Percentiles rank a stretch among this genome's conserved stretches.
phyloP scores from a whole-genome alignment of 2,797 vertebrate species.

The Danionella dracula region DNA sequence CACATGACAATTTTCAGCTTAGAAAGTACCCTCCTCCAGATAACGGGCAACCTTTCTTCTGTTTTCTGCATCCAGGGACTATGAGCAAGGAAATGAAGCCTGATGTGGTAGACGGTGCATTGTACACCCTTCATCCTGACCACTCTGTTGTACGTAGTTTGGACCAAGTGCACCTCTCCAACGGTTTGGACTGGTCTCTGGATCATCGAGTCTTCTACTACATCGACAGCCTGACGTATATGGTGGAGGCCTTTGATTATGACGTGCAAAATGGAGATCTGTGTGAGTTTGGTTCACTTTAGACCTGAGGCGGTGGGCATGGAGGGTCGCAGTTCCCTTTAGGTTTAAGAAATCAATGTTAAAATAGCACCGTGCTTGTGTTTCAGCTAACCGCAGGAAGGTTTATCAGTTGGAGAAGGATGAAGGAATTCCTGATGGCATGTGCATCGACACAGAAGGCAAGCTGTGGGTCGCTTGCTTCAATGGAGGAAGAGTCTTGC shows the following conservation, averaged over 20 bases:
- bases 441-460: constrained; percentile 81
- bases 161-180: constrained; percentile 86
- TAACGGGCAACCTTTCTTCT: not conserved
- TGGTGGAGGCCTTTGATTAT: constrained; percentile 87
- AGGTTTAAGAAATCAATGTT: too few species aligned
- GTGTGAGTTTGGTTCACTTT: constrained; percentile 67
- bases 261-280: constrained; percentile 74
- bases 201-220: constrained; percentile 87
- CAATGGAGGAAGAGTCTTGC: constrained; percentile 80
- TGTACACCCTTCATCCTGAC: constrained; percentile 76
- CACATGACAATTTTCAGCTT: too few species aligned
- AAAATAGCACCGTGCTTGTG: constrained; percentile 9
- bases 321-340: too few species aligned
- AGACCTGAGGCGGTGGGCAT: too few species aligned
- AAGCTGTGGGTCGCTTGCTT: constrained; percentile 91
- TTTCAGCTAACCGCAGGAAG: constrained; percentile 77
- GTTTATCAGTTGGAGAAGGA: constrained; percentile 79
- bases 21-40: too few species aligned
- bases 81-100: constrained; percentile 78
- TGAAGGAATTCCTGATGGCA: constrained; percentile 86
- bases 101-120: constrained; percentile 72
- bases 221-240: constrained; percentile 83
- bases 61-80: constrained; percentile 70
- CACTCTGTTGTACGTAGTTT: constrained; percentile 78
- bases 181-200: constrained; percentile 89